Percentiles rank a stretch among this genome's conserved stretches.
Conservation (phyloP, 2,797 vertebrate species). For the Coregonus suidteri region DNA sequence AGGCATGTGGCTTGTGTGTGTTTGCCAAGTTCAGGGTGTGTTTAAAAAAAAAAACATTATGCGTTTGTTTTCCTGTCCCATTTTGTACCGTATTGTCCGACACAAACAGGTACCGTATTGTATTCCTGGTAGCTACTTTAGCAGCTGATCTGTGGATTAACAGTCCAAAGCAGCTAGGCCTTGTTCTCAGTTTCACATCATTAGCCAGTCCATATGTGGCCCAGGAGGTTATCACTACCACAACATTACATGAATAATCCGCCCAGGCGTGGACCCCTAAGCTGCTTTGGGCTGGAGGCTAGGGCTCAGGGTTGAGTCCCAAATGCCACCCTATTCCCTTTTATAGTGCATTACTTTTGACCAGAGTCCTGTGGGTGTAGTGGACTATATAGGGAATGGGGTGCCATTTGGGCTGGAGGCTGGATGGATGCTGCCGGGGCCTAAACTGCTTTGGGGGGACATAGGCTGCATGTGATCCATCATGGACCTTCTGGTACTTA, state of each 20-base stretch:
- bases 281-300: constrained; percentile 50
- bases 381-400: neutral
- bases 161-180: constrained; percentile 37
- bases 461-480: constrained; percentile 68
- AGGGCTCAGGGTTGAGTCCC: constrained; percentile 34
- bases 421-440: constrained; percentile 34
- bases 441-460: constrained; percentile 72
- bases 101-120: constrained; percentile 31
- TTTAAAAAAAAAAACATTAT: neutral
- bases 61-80: neutral
- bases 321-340: neutral
- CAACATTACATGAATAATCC: constrained; percentile 69
- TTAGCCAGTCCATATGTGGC: constrained; percentile 70
- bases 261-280: constrained; percentile 53
- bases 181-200: constrained; percentile 64
- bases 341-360: neutral
- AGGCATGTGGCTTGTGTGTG: neutral
- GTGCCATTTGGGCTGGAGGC: neutral
- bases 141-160: constrained; percentile 43
- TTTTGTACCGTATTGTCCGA: neutral
- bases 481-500: constrained; percentile 26
- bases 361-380: neutral
- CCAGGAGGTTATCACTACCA: constrained; percentile 66
- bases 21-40: constrained; percentile 9
- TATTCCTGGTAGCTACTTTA: constrained; percentile 43